Evolutionary conservation across 1,140 invertebrate species (phyloP).

Genomic region (Lucilia cuprina): DNA sequence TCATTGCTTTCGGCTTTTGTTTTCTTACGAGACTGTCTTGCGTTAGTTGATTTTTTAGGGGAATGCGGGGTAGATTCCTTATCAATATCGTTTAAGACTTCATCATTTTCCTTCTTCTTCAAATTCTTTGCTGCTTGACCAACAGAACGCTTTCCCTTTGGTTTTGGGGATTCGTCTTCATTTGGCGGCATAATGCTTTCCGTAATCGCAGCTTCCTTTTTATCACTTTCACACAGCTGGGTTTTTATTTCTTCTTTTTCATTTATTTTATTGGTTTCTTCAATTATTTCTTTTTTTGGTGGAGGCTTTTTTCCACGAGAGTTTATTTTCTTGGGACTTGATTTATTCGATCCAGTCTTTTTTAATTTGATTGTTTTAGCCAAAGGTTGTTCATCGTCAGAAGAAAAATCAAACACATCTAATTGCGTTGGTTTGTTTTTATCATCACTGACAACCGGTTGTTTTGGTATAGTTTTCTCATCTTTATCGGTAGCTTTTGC

Average conservation of each 20-base stretch:
- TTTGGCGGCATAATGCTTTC: not conserved
- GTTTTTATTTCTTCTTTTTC: constrained; percentile 29
- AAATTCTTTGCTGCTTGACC: not conserved
- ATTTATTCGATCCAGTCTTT: constrained; percentile 47
- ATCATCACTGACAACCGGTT: not conserved
- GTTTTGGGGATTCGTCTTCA: not conserved
- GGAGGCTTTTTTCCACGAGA: constrained; percentile 40
- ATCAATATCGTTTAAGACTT: constrained; percentile 38
- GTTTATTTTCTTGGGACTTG: constrained; percentile 46
- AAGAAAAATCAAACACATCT: constrained; percentile 62
- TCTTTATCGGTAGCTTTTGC: not conserved
- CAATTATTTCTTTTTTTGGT: not conserved
- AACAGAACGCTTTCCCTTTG: constrained; percentile 21
- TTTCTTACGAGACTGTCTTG: constrained; percentile 34
- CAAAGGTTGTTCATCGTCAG: constrained; percentile 62
- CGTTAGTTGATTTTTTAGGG: constrained; percentile 44
- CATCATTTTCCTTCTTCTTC: constrained; percentile 44
- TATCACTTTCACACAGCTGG: constrained; percentile 24
- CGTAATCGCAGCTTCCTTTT: not conserved
- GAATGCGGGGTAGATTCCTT: constrained; percentile 38
- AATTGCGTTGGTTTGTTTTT: constrained; percentile 36
- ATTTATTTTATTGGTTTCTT: constrained; percentile 23
- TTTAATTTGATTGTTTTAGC: constrained; percentile 60
- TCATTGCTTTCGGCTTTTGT: constrained; percentile 31
- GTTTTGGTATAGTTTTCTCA: not conserved